phyloP scores from a whole-genome alignment of 2,797 vertebrate genomes.

The Muscicapa striata region DNA sequence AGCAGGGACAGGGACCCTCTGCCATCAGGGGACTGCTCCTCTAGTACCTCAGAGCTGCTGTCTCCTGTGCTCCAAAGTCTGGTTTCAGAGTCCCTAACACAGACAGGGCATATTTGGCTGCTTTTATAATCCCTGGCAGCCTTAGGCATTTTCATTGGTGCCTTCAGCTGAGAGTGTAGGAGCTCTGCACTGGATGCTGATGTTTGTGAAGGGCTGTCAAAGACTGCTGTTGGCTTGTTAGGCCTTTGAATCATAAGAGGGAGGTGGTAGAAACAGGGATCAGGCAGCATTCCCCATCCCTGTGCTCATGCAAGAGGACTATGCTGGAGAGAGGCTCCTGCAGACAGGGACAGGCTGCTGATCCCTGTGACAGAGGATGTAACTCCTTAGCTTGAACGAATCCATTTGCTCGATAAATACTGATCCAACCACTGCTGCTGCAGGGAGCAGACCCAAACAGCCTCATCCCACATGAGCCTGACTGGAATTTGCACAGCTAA shows the following conservation, averaged over 20 bases:
- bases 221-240: neutral
- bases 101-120: neutral
- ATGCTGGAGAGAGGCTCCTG: neutral
- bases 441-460: neutral
- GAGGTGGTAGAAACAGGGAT: neutral
- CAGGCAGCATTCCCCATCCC: neutral
- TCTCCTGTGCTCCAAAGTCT: accelerated
- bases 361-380: neutral
- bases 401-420: neutral
- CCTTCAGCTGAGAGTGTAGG: neutral
- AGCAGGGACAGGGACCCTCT: accelerated
- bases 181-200: neutral
- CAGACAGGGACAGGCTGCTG: neutral
- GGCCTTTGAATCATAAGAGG: neutral
- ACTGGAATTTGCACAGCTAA: neutral
- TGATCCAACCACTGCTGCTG: neutral
- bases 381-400: neutral
- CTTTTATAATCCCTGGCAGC: neutral
- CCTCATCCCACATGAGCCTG: neutral
- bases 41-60: neutral
- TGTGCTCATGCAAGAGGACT: no score
- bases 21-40: neutral
- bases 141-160: neutral
- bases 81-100: neutral
- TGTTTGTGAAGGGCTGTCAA: neutral